Evolutionary conservation across 2,888 invertebrate species (phyloP), one percentile per base, ranked within the genome.

Genomic region (Elegia similella): DNA sequence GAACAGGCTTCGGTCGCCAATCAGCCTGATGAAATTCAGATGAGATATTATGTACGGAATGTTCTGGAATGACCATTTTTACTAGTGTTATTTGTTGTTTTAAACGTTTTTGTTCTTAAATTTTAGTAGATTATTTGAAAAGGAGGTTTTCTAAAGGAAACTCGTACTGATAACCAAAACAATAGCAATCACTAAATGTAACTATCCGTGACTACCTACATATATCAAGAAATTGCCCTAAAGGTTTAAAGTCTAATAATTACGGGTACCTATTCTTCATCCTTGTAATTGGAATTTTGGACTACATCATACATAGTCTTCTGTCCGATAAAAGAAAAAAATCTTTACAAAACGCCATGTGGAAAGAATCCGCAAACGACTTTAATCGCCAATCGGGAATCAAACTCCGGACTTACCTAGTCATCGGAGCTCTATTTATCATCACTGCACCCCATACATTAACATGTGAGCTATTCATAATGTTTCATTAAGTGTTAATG

Each of bases 401-500:
- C 75, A 74, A 84, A 83, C 69, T 66, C 73, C 73, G 79, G 76
- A 75, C 78, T 75, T 78, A 72, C 63, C 67, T 64, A 86, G 91
- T 91, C 91, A 91, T 84, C 70, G 73, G 44, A 64, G 59, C 65
- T 73, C 72, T 88, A 91, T 91, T 87, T 81, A 89, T 91, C 90
- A 91, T 70, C 69, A 76, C 86, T 86, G 82, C 89, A 83, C 88
- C 89, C 88, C 69, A 66, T 74, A 75, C 80, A 77, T 79, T 83
- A 84, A 86, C 82, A 83, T 79, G 79, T 78, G 69, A 68, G 73
- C 80, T 83, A 86, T 88, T 84, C 84, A 88, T 89, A 88, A 89
- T 84, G 86, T 91, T 88, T 91, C 88, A 88, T 91, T 90, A 88
- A 82, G 82, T 80, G 76, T 73, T 86, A 88, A 86, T 85, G 84